A percentile compares a stretch with the other conserved stretches of the same genome.
Conservation (phyloP, 64 coral and sea anemone genomes). For the Porites lutea region DNA sequence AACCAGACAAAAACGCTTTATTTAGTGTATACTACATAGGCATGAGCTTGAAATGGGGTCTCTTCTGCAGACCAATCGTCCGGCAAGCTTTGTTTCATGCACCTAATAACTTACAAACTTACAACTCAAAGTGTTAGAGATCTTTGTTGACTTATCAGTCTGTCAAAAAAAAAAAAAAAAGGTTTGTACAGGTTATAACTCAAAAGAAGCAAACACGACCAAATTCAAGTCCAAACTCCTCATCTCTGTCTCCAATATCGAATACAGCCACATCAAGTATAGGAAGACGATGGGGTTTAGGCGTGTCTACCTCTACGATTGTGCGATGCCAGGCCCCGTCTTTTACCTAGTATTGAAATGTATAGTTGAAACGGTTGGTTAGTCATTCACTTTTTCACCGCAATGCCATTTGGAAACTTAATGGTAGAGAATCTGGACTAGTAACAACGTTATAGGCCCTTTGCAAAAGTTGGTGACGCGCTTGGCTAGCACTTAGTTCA, state of each 20-base stretch:
- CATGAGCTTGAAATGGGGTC: too few relatives aligned
- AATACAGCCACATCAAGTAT: conserved; percentile 71
- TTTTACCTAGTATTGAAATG: conserved; percentile 45
- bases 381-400: neutral
- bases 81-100: neutral
- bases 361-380: neutral
- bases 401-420: neutral
- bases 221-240: conserved; percentile 85
- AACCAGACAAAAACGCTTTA: too few relatives aligned
- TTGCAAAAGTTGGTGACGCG: too few relatives aligned
- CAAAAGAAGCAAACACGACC: conserved; percentile 80
- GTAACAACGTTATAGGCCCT: too few relatives aligned
- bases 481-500: too few relatives aligned
- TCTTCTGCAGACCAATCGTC: too few relatives aligned
- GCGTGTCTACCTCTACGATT: conserved; percentile 60
- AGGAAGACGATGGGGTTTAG: conserved; percentile 70
- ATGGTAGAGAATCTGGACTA: too few relatives aligned
- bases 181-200: neutral
- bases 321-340: conserved; percentile 79
- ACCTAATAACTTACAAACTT: neutral
- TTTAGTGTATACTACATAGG: too few relatives aligned
- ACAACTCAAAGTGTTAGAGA: conserved; percentile 4
- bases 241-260: conserved; percentile 68
- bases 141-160: neutral
- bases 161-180: neutral